A percentile compares a stretch with the other conserved stretches of the same genome.
Conservation (phyloP, 2,797 vertebrate genomes). For the Aulostomus chinensis region DNA sequence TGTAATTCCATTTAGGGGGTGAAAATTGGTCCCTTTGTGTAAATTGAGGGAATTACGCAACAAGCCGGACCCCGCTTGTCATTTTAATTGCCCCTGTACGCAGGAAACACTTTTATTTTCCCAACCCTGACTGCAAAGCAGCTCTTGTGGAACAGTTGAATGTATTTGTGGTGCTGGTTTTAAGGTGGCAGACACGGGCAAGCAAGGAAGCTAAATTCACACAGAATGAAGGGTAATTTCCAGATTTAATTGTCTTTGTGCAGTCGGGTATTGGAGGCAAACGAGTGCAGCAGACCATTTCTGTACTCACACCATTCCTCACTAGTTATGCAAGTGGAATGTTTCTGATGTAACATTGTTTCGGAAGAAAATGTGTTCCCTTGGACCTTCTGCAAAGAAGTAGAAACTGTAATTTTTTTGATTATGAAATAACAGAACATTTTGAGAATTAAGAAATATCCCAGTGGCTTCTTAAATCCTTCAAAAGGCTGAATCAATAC, state of each 20-base stretch:
- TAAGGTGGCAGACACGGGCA: constrained; percentile 14
- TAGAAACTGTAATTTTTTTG: no score
- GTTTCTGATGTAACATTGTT: constrained; percentile 47
- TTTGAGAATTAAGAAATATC: no score
- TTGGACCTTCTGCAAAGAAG: no score
- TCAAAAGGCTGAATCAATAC: no score
- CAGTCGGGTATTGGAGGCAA: neutral
- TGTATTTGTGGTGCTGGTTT: constrained; percentile 11
- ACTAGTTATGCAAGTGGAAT: constrained; percentile 60
- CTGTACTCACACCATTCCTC: constrained; percentile 12
- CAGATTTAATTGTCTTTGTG: constrained; percentile 31
- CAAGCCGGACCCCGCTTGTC: constrained; percentile 58
- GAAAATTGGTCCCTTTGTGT: constrained; percentile 81
- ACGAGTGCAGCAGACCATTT: constrained; percentile 22
- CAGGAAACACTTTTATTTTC: constrained; percentile 34
- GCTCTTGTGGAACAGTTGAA: constrained; percentile 42
- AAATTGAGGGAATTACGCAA: constrained; percentile 71
- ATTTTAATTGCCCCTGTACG: constrained; percentile 77
- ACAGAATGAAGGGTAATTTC: constrained; percentile 17
- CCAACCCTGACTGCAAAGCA: constrained; percentile 36
- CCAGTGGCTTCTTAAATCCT: no score
- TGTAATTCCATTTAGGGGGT: constrained; percentile 69
- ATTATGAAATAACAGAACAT: no score
- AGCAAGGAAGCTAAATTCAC: constrained; percentile 14
- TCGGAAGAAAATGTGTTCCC: no score